A percentile compares a stretch with the other conserved stretches of the same genome.
Conservation (phyloP, 2,888 invertebrate genomes). For the Pogonocherus hispidulus region DNA sequence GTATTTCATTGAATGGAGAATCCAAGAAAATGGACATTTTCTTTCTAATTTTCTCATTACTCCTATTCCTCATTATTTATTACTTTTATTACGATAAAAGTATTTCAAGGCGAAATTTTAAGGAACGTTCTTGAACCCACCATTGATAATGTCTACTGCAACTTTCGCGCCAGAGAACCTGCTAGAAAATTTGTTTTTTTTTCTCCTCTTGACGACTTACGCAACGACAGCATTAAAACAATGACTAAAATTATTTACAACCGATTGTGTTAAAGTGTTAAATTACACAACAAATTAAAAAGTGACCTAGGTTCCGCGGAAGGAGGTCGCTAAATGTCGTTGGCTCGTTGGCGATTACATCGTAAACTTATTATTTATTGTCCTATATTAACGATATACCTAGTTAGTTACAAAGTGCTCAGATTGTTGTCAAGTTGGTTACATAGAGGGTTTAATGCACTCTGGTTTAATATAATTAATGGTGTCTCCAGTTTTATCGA, state of each 20-base stretch:
- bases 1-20: no score
- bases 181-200: conserved; percentile 2
- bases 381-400: no score
- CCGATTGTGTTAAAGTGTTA: conserved; percentile 21
- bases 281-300: conserved; percentile 14
- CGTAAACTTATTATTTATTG: no score
- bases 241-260: conserved; percentile 18
- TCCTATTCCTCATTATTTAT: no score
- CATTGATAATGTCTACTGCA: background rate
- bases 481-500: background rate
- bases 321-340: background rate
- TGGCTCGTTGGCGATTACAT: no score
- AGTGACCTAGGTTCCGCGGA: conserved; percentile 18
- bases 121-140: background rate
- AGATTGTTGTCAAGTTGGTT: background rate
- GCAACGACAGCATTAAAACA: background rate
- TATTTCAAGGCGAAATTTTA: background rate
- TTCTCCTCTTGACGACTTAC: background rate
- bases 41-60: no score
- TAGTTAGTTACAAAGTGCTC: background rate
- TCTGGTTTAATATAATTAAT: background rate
- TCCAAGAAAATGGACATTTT: no score
- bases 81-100: background rate
- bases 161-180: background rate
- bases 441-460: background rate